Evolutionary conservation across 2,888 invertebrate genomes (phyloP), one percentile per base, ranked within the genome.

Genomic region (Rapana venosa): DNA sequence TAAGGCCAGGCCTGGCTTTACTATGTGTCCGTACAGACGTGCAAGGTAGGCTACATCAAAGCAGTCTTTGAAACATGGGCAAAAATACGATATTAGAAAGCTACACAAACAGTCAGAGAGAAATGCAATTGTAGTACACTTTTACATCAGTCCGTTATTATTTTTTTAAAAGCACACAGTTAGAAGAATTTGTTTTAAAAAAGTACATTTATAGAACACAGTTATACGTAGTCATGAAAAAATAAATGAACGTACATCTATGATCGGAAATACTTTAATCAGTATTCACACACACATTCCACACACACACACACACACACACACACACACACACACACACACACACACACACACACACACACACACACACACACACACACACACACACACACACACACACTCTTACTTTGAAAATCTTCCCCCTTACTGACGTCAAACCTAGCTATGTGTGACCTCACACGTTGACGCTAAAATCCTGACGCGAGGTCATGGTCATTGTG

Each of bases 401-500:
- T 30, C n/a, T 74, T 74, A 8, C n/a, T 70, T 2, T 70, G 1
- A n/a, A 74, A 74, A n/a, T 22, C n/a, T 26, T n/a, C 74, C n/a
- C 11, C n/a, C 15, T 61, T 13, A 61, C 20, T n/a, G 74, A 26
- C n/a, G n/a, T 74, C 74, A 74, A 6, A n/a, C 74, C 74, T 2
- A 6, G 11, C 26, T 1, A n/a, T 74, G n/a, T 11, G 11, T 74
- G 74, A 74, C 74, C 74, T 74, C 74, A 74, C 74, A 74, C 74
- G 74, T 74, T 74, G 74, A 74, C 74, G 74, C 74, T 74, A 74
- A 74, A 74, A 74, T n/a, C 74, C 11, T 74, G 74, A 74, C n/a
- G 74, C n/a, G 74, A 22, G 74, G 26, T 74, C 26, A 74, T 74
- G 74, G 74, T n/a, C n/a, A 5, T n/a, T 11, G 74, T 74, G 74